Evolutionary conservation across 1,140 invertebrate genomes (phyloP).

Genomic region (Odontomachus brunneus): DNA sequence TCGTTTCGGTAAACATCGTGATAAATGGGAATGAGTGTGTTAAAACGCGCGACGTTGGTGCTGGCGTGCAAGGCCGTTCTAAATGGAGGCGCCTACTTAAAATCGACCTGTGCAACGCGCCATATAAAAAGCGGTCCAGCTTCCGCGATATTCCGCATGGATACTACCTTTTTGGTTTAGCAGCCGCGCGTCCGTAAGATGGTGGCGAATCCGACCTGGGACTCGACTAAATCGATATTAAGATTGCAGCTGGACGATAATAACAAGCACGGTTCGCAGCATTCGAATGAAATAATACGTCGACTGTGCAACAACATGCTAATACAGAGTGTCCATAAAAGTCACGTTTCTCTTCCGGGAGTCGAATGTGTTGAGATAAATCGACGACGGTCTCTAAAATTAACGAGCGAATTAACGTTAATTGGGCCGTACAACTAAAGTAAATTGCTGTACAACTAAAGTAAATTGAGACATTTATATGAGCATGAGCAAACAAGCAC

Average conservation of each 20-base stretch:
- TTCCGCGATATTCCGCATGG: slow-evolving; percentile 4
- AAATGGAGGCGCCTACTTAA: slow-evolving; percentile 16
- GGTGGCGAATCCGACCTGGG: neutral
- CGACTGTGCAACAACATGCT: neutral
- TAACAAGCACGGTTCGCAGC: neutral
- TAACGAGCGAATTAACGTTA: neutral
- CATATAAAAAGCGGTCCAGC: neutral
- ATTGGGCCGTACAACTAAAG: no score
- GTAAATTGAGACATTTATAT: no score
- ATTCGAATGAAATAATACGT: slow-evolving; percentile 14
- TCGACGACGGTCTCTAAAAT: neutral
- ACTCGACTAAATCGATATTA: slow-evolving; percentile 37
- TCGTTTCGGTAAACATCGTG: slow-evolving; percentile 48
- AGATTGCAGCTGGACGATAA: slow-evolving; percentile 1
- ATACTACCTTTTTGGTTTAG: neutral
- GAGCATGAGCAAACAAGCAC: no score
- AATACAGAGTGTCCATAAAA: neutral
- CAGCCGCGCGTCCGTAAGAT: neutral
- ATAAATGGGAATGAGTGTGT: slow-evolving; percentile 51
- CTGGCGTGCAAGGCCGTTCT: neutral
- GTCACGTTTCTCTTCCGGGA: neutral
- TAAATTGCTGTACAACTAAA: no score
- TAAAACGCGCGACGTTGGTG: neutral
- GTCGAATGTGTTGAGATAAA: neutral
- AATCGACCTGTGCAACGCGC: neutral